These are phyloP conservation scores for Aphaenogaster rudis DNA, from an alignment of 1,140 invertebrate species.

Conservation along the genomic window DNA sequence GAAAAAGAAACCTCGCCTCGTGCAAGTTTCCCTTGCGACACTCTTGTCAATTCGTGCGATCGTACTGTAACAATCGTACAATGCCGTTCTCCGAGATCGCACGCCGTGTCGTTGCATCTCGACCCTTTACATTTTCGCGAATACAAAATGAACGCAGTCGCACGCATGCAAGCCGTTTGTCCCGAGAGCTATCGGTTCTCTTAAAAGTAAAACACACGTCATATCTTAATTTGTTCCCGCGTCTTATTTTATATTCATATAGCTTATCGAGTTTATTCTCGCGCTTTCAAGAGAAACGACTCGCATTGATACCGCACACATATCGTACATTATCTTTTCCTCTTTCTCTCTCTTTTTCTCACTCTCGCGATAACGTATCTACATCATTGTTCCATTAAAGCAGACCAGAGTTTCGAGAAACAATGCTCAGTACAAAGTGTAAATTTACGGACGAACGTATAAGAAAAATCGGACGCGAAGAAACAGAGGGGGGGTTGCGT, in stretches of 20 bases:
- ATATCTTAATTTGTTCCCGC: slow-evolving; percentile 18
- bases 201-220: not conserved
- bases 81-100: not conserved
- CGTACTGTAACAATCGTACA: not conserved
- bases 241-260: slow-evolving; percentile 1
- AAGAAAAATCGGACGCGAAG: not conserved
- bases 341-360: slow-evolving; percentile 18
- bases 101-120: not conserved
- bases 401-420: slow-evolving; percentile 72
- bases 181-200: not conserved
- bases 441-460: slow-evolving; percentile 63
- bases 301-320: not conserved
- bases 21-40: not conserved
- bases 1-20: not conserved
- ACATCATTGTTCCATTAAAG: slow-evolving; percentile 62
- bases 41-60: not conserved
- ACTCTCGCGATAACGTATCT: slow-evolving; percentile 25
- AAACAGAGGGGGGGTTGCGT: slow-evolving; percentile 15
- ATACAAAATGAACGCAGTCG: slow-evolving; percentile 28
- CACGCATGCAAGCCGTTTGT: not conserved
- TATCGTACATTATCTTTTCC: not conserved
- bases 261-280: not conserved
- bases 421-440: slow-evolving; percentile 64
- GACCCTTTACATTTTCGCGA: slow-evolving; percentile 1
- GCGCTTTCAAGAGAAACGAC: slow-evolving; percentile 19